Conservation (phyloP, 2,797 vertebrate genomes). For the Champsocephalus gunnari region DNA sequence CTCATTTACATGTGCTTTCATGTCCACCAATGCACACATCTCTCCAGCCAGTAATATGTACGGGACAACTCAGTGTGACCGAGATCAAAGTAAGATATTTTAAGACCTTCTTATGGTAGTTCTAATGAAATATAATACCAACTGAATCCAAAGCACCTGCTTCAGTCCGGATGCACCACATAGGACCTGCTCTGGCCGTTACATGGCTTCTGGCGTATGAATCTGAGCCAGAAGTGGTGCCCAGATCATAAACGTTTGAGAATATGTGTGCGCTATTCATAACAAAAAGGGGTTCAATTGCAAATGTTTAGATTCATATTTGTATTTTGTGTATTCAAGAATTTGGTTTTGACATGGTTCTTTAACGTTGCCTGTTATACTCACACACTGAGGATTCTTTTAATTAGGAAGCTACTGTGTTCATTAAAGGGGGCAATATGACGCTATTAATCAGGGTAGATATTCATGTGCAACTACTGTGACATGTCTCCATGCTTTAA, state of each 20-base stretch:
- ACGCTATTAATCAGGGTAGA: no score
- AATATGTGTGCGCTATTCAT: slow-evolving; percentile 26
- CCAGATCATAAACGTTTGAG: slow-evolving; percentile 13
- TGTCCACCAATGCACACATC: slow-evolving; percentile 11
- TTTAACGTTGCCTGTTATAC: no score
- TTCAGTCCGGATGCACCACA: slow-evolving; percentile 10
- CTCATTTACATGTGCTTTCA: slow-evolving; percentile 31
- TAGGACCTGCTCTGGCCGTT: slow-evolving; percentile 1
- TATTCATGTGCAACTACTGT: no score
- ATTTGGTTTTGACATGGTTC: no score
- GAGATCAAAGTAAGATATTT: slow-evolving; percentile 49
- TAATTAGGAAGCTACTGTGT: no score
- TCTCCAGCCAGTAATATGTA: slow-evolving; percentile 12
- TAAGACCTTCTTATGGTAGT: slow-evolving; percentile 10
- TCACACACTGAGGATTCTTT: no score
- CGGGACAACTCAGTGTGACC: slow-evolving; percentile 6
- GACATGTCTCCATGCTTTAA: no score
- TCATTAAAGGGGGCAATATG: no score
- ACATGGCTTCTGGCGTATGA: slow-evolving; percentile 1
- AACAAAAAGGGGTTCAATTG: background rate
- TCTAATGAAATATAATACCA: slow-evolving; percentile 13
- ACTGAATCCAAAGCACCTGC: slow-evolving; percentile 2
- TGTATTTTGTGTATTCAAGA: no score
- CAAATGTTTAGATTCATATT: no score
- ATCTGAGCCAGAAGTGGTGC: slow-evolving; percentile 7